Conservation (phyloP, 2,113 vertebrate genomes). For the Limanda limanda region DNA sequence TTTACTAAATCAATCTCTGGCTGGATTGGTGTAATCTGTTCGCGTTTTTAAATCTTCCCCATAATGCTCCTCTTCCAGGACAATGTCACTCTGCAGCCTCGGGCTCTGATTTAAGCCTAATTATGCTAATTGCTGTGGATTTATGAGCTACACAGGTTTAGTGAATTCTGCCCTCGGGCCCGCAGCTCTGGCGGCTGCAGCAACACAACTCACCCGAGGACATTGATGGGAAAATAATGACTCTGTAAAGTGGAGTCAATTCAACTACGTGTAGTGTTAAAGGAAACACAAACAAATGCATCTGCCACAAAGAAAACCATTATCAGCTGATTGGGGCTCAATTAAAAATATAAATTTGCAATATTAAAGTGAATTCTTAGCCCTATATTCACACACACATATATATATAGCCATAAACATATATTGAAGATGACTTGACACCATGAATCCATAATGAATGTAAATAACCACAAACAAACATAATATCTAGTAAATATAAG, state of each 20-base stretch:
- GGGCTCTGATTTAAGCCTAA: conserved; percentile 75
- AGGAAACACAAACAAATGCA: not conserved
- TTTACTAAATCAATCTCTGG: conserved; percentile 25
- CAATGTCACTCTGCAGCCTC: conserved; percentile 52
- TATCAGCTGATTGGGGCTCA: too few species aligned
- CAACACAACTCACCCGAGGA: not conserved
- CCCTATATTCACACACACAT: too few species aligned
- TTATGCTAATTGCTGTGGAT: conserved; percentile 80
- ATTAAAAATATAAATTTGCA: not conserved
- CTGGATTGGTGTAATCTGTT: conserved; percentile 48
- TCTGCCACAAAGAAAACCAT: not conserved
- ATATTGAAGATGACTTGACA: too few species aligned
- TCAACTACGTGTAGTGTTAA: not conserved
- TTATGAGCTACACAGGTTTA: conserved; percentile 66
- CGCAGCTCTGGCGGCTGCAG: conserved; percentile 17
- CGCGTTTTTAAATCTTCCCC: conserved; percentile 25
- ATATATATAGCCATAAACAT: too few species aligned
- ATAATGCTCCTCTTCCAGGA: conserved; percentile 56
- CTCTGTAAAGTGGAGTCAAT: not conserved
- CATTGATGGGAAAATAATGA: not conserved
- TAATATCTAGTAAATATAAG: too few species aligned
- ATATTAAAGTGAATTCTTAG: too few species aligned
- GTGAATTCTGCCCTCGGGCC: conserved; percentile 57
- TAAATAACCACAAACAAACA: too few species aligned
- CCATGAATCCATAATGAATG: too few species aligned